Percentiles rank a stretch among this genome's conserved stretches.
These are phyloP conservation scores for Tachyglossus aculeatus DNA, from an alignment of 2,797 vertebrate species.

Conservation along the genomic window DNA sequence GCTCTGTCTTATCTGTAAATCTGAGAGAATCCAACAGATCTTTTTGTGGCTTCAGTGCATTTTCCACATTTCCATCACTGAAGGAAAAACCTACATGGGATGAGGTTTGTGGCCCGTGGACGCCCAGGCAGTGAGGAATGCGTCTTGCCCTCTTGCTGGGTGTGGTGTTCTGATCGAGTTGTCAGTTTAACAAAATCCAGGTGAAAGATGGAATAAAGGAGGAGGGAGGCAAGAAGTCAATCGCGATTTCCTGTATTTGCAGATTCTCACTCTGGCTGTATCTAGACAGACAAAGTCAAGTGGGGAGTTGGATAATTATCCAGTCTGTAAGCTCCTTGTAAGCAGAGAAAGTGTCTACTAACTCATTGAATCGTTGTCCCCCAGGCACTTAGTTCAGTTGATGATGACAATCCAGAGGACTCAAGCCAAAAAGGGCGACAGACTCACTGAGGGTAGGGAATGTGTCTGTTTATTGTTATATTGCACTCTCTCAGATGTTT, in stretches of 20 bases:
- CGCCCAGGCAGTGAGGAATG: background rate
- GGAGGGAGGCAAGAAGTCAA: background rate
- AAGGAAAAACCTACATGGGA: slow-evolving; percentile 12
- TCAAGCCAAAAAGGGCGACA: too few species aligned
- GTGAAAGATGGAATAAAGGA: background rate
- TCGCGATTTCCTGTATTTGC: background rate
- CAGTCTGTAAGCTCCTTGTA: too few species aligned
- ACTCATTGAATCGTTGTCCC: too few species aligned
- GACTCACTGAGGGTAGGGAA: too few species aligned
- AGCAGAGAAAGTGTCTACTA: too few species aligned
- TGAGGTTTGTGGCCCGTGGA: background rate
- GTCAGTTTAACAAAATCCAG: slow-evolving; percentile 11
- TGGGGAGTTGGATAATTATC: too few species aligned
- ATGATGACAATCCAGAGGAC: too few species aligned
- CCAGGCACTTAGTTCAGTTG: too few species aligned
- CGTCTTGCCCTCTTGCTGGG: background rate
- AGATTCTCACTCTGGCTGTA: too few species aligned
- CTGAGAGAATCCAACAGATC: slow-evolving; percentile 20
- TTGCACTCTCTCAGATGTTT: too few species aligned
- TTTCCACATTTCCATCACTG: slow-evolving; percentile 27
- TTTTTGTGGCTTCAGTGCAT: slow-evolving; percentile 16
- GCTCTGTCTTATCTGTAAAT: slow-evolving; percentile 23
- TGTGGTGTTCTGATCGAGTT: background rate
- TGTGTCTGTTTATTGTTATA: too few species aligned
- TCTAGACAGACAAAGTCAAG: too few species aligned